Percentiles rank a stretch among this genome's conserved stretches.
phyloP scores from a whole-genome alignment of 2,888 invertebrate genomes.

The Argynnis bischoffii region DNA sequence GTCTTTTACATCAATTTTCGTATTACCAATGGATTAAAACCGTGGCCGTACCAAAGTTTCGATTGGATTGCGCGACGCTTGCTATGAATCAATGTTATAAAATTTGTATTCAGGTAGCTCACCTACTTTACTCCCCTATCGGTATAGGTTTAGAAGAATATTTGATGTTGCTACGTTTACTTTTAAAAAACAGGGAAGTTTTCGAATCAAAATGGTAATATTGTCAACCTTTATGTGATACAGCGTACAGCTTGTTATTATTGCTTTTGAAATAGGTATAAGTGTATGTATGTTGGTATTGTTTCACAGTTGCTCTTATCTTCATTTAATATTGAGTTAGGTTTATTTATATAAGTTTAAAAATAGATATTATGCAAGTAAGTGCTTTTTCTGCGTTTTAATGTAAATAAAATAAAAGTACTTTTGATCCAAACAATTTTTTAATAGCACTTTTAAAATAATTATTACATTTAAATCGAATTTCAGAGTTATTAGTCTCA shows the following conservation, averaged over 20 bases:
- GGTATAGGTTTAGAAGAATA: slow-evolving; percentile 68
- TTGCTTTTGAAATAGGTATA: neutral
- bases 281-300: no score
- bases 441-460: no score
- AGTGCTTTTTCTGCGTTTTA: no score
- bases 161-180: slow-evolving; percentile 43
- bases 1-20: slow-evolving; percentile 80
- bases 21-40: slow-evolving; percentile 81
- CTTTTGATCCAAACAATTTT: no score
- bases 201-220: slow-evolving; percentile 34
- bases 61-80: slow-evolving; percentile 68
- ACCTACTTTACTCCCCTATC: slow-evolving; percentile 62
- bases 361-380: no score
- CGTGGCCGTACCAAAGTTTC: slow-evolving; percentile 69
- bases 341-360: no score
- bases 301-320: no score
- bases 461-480: no score
- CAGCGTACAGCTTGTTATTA: neutral
- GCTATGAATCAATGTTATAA: slow-evolving; percentile 76
- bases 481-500: no score
- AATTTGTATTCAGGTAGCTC: slow-evolving; percentile 76
- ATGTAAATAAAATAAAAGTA: no score
- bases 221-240: slow-evolving; percentile 11
- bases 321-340: no score
- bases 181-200: slow-evolving; percentile 38